Base-by-base conservation (phyloP, 2,797 vertebrate genomes). In the Cuculus canorus region DNA sequence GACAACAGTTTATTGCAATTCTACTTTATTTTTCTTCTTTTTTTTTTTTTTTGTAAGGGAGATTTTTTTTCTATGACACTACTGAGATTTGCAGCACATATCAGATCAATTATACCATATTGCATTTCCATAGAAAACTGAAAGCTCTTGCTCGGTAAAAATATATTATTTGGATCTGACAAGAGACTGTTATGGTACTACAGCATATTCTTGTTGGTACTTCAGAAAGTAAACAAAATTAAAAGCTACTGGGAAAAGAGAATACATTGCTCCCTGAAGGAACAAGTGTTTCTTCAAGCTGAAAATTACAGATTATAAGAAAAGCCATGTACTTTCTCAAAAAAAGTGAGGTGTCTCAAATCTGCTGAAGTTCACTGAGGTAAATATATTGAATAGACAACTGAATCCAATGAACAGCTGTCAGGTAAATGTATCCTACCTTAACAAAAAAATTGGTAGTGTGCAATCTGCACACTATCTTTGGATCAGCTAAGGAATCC, bases 271-370 rank as follows among this genome's bases (percentile, higher is more conserved):
- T 98, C 95, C 96, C 97, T 95, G 76, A 97, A 98, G 98, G 93
- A 94, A 86, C 86, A 94, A 97, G 81, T 95, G 96, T 96, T 97
- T 97, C 94, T 97, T 96, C 96, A 92, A 98, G 96, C 93, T 97
- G 97, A 97, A 98, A 98, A 98, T 98, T 98, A 97, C 97, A 97
- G 96, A 97, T 98, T 96, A 92, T 97, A 97, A 95, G 91, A 97
- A 98, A 97, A 97, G 76, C 65, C 92, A 91, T 96, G 91, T 95
- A 82, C 53, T 92, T 98, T 73, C 94, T 91, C 93, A 91, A 77
- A 93, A 88, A 95, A 93, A 95, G 65, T 59, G 68, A 93, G 79
- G 70, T 96, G 81, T 95, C 96, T 97, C 83, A 97, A 96, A 97
- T 97, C 92, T 96, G 78, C 90, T 94, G 90, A 97, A 97, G 85